phyloP scores from a whole-genome alignment of 2,113 vertebrate species.

The Hippolais icterina region DNA sequence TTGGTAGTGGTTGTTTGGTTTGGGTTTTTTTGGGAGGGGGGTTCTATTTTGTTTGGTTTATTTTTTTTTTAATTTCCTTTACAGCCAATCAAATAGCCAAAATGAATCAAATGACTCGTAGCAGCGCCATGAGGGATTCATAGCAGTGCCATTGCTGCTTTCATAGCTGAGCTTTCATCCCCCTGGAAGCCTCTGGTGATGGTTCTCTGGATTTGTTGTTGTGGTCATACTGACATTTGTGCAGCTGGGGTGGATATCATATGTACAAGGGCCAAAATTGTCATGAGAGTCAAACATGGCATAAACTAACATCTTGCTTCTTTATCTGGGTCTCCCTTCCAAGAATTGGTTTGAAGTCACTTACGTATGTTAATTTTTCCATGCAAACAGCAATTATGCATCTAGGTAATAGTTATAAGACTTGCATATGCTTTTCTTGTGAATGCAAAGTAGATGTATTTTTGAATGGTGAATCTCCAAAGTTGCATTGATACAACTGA shows the following conservation, averaged over 20 bases:
- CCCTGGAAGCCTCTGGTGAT: neutral
- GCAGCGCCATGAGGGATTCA: neutral
- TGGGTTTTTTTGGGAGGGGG: neutral
- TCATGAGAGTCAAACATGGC: fast-evolving
- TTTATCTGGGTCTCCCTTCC: neutral
- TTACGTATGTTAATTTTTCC: neutral
- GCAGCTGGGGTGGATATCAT: neutral
- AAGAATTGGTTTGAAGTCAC: neutral
- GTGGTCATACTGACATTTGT: neutral
- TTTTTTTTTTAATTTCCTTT: neutral
- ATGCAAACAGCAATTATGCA: neutral
- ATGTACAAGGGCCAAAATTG: neutral
- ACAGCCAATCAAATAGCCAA: neutral
- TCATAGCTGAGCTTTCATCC: neutral
- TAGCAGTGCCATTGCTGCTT: neutral
- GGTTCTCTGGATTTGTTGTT: neutral
- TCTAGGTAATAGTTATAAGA: neutral
- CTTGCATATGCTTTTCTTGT: neutral
- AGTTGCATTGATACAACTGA: neutral
- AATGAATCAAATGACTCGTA: neutral
- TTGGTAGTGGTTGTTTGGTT: neutral
- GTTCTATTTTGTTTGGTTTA: neutral
- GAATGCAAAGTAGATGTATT: neutral
- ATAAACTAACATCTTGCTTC: neutral
- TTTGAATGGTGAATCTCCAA: neutral